Base-by-base conservation (phyloP, 1,140 invertebrate species). In the Ditylenchus dipsaci region DNA sequence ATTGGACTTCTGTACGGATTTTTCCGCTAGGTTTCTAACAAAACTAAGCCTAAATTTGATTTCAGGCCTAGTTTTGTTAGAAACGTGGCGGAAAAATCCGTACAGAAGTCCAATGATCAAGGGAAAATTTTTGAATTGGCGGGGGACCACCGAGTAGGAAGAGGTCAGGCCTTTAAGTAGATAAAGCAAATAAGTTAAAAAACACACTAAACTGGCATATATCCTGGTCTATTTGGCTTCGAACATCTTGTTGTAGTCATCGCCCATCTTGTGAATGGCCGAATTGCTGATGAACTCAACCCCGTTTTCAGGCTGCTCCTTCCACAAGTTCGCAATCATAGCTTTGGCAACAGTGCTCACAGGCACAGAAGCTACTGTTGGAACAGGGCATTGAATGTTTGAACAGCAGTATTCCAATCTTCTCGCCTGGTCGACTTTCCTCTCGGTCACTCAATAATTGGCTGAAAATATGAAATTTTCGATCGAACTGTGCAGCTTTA, bases 301-400 rank as follows among this genome's bases (percentile, higher is more conserved):
- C 7, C 65, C 69, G 58, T 79, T 72, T 0, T 68, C 67, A 0
- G 65, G 33, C 33, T n/a, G 59, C 3, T 73, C 45, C 1, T 69
- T 49, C n/a, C 82, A 62, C 23, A 70, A 76, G 71, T 76, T 77
- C 65, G 80, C 82, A 58, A 83, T 67, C 76, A 84, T 82, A 27
- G 82, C 80, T 29, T 69, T 68, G 13, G 80, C 78, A n/a, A 83
- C 67, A 13, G 71, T 72, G 1, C 78, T 74, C 17, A 79, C 75
- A 1, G 83, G 82, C 33, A 78, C 76, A 3, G 81, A 80, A 9
- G 83, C 77, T 21, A 82, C 79, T 21, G 80, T 83, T 1, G 83
- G 57, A 81, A 81, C 8, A 83, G 62, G 57, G 77, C 76, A 11
- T 76, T 63, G 7, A 84, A 53, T 23, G 83, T 49, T 77, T 80